Base-by-base conservation (phyloP, 2,888 invertebrate species). In the Dusona sp. region DNA sequence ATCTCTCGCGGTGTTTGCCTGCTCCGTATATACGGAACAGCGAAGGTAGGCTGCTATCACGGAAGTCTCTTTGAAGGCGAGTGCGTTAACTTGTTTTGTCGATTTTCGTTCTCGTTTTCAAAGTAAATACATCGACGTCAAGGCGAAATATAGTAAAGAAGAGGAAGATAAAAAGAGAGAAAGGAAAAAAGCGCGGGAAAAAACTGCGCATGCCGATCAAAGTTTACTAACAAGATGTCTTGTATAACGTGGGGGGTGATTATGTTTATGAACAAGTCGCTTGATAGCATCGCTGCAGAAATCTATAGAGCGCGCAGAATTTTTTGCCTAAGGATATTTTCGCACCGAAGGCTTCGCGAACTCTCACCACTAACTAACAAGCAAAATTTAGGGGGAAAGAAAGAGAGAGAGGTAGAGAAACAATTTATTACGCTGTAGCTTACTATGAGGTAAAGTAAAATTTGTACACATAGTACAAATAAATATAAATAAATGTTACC, bases 181-280 rank as follows among this genome's bases (percentile, higher is more conserved):
- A 9, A 77, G 33, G 29, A 22, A 13, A 45, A 51, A 42, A 13
- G 42, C 3, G 42, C 42, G 11, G 42, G 7, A 65, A 48, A 77
- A 33, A 16, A 48, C 6, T 64, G 25, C 22, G n/a, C 45, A 33
- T 48, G n/a, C 70, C 33, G 48, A 61, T 79, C 51, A 72, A 64
- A 72, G 72, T 72, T 79, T 79, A 48, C 72, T 72, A 72, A 72
- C 79, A 79, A 79, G 79, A 72, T 79, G 22, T 45, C 72, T 72
- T 36, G 72, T 70, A 72, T 48, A 36, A 25, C 48, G 48, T 8
- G 3, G 25, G 45, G 13, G 6, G n/a, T 79, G 61, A 72, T 79
- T 61, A 61, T 70, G 42, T 79, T 68, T 68, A 68, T 48, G 33
- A 48, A 54, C 48, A 36, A 51, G 77, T 77, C 51, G 48, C 67